These are phyloP conservation scores for Chlorocebus sabaeus DNA, from an alignment of 2,113 vertebrate species.

Conservation along the genomic window DNA sequence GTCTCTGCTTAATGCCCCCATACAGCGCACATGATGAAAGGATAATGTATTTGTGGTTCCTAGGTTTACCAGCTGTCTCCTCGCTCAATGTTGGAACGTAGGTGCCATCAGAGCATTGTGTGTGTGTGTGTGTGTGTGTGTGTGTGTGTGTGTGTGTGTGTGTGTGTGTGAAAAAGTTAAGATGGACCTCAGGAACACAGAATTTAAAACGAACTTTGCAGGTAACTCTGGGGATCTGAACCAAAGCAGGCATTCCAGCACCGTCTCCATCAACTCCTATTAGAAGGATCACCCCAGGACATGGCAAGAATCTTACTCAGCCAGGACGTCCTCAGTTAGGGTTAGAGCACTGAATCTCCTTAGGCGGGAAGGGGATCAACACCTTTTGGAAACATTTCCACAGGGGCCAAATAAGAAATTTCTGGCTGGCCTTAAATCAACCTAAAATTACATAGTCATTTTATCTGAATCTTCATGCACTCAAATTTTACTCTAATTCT, in stretches of 20 bases:
- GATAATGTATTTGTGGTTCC: neutral
- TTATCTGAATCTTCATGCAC: neutral
- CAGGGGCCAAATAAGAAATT: neutral
- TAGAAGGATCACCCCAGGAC: neutral
- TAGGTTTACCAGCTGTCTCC: neutral
- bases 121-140: too few species aligned
- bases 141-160: too few species aligned
- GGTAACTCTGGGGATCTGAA: neutral
- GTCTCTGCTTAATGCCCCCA: neutral
- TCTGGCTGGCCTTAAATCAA: neutral
- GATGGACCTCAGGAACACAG: neutral
- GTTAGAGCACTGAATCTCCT: neutral
- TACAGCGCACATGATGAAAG: neutral
- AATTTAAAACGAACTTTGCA: neutral
- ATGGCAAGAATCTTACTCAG: neutral
- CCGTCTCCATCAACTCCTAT: neutral
- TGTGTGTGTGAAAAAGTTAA: neutral
- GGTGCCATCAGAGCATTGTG: neutral
- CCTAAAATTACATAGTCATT: neutral
- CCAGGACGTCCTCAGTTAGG: neutral
- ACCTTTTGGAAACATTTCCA: neutral
- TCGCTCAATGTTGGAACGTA: rapidly evolving
- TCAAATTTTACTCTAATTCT: neutral
- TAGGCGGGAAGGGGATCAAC: neutral
- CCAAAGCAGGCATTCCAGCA: neutral